A percentile compares a stretch with the other conserved stretches of the same genome.
phyloP scores from a whole-genome alignment of 2,797 vertebrate species.

The Phyllotis vaccarum region DNA sequence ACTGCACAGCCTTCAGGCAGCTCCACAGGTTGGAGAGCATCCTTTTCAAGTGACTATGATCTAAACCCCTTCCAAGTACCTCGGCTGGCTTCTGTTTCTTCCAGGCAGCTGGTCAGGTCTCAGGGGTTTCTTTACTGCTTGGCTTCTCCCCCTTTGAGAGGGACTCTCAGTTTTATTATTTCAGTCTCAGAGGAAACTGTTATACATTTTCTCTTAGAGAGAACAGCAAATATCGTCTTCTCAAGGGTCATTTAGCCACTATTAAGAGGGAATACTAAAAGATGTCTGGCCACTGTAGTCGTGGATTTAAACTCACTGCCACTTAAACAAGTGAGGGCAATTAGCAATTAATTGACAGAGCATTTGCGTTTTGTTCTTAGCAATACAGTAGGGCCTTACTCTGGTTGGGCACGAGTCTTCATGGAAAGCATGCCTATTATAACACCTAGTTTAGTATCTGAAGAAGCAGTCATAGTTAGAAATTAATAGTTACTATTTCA shows the following conservation, averaged over 20 bases:
- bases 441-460: background rate
- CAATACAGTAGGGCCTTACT: background rate
- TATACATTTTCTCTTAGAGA: background rate
- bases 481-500: background rate
- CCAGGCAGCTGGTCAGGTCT: background rate
- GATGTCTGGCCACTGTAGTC: background rate
- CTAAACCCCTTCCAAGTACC: background rate
- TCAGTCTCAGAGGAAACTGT: background rate
- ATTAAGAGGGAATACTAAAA: background rate
- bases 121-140: background rate
- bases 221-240: background rate
- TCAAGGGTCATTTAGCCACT: background rate
- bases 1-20: background rate
- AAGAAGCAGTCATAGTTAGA: background rate
- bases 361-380: conserved; percentile 8
- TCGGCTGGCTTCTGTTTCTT: background rate
- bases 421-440: background rate
- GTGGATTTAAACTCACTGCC: background rate
- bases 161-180: background rate
- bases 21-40: background rate
- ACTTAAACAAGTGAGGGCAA: background rate
- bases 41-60: background rate
- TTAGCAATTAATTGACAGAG: background rate
- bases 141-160: background rate
- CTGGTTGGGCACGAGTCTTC: background rate